Conservation (phyloP, 2,888 invertebrate species). For the Sarcophaga variegata region DNA sequence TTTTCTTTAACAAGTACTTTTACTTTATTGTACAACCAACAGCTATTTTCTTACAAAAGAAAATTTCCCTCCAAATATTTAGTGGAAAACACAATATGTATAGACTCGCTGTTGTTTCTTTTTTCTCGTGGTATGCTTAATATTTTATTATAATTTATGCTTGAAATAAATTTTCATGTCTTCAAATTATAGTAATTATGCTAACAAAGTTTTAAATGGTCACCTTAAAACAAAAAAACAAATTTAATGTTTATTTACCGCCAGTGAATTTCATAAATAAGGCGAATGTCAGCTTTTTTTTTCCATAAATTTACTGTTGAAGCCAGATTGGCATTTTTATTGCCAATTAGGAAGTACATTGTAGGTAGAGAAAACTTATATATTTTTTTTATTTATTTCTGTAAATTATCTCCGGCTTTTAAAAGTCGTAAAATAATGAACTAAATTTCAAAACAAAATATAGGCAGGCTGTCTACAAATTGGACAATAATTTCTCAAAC, state of each 20-base stretch:
- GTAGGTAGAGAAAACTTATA: no score
- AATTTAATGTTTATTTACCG: no score
- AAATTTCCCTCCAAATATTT: conserved; percentile 17
- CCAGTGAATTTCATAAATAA: neutral
- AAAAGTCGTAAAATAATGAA: no score
- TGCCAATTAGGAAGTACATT: conserved; percentile 36
- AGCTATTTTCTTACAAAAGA: conserved; percentile 42
- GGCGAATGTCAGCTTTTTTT: neutral
- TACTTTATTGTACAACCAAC: conserved; percentile 43
- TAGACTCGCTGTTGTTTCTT: conserved; percentile 24
- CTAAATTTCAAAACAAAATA: no score
- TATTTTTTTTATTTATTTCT: no score
- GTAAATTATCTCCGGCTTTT: no score
- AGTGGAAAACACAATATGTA: conserved; percentile 28
- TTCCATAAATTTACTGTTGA: neutral
- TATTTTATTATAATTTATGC: conserved; percentile 16
- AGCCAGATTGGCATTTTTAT: neutral
- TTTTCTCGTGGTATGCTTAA: conserved; percentile 12
- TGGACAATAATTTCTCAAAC: no score
- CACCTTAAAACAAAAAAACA: neutral
- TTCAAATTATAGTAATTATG: conserved; percentile 51
- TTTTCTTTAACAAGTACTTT: conserved; percentile 45
- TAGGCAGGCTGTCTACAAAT: no score
- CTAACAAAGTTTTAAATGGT: conserved; percentile 28
- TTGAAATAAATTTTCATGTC: conserved; percentile 43